Evolutionary conservation across 2,888 invertebrate species (phyloP).

Genomic region (Pardosa pseudoannulata): DNA sequence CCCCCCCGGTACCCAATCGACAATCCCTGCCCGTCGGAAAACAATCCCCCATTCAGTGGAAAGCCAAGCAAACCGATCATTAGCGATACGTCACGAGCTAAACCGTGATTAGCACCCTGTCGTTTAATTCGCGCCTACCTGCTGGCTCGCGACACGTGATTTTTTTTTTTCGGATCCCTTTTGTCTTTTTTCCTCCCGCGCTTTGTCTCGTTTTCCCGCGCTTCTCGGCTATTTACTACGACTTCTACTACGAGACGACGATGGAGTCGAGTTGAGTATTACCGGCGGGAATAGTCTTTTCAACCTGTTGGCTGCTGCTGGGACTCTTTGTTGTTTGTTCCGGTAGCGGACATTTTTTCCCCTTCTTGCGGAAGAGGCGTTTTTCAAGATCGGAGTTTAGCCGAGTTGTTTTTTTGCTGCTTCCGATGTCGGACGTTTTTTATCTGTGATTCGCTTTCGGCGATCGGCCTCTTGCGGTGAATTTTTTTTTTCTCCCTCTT

Average conservation of each 20-base stretch:
- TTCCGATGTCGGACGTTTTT: conserved; percentile 37
- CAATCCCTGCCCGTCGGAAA: conserved; percentile 65
- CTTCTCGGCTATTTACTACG: conserved; percentile 58
- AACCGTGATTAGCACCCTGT: conserved; percentile 62
- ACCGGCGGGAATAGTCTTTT: conserved; percentile 67
- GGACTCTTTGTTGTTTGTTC: conserved; percentile 62
- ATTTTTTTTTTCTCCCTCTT: too few relatives aligned
- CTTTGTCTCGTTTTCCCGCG: conserved; percentile 56
- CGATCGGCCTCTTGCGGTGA: conserved; percentile 14
- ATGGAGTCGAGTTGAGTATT: conserved; percentile 63
- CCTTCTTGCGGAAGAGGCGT: conserved; percentile 30
- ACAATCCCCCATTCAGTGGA: conserved; percentile 71
- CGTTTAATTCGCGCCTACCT: conserved; percentile 67
- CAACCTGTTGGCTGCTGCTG: conserved; percentile 67
- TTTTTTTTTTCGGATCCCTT: conserved; percentile 37
- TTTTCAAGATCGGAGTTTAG: conserved; percentile 42
- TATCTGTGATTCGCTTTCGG: conserved; percentile 8
- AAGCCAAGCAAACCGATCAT: conserved; percentile 70
- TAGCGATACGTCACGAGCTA: conserved; percentile 57
- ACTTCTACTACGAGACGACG: conserved; percentile 53
- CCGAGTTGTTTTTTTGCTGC: conserved; percentile 29
- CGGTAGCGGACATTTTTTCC: conserved; percentile 42
- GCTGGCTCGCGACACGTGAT: conserved; percentile 45
- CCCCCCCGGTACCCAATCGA: conserved; percentile 50
- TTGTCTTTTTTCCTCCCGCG: conserved; percentile 27